phyloP scores from a whole-genome alignment of 1,140 invertebrate species.

The Caerostris darwini region DNA sequence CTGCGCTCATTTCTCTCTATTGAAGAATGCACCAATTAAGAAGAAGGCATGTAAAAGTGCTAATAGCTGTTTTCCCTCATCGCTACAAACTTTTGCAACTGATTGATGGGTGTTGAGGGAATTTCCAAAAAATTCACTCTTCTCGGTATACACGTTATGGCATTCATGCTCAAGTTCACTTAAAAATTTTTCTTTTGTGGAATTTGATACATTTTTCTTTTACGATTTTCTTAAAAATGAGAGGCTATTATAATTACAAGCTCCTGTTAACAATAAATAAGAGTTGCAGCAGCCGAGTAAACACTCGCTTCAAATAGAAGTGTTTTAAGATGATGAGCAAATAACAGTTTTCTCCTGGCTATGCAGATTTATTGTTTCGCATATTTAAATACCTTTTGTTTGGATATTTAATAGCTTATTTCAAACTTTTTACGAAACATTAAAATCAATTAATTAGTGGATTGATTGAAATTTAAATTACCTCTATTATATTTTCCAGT shows the following conservation, averaged over 20 bases:
- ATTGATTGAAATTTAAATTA: no score
- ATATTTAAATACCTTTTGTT: no score
- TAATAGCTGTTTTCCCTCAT: neutral
- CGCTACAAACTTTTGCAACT: neutral
- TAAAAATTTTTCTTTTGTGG: neutral
- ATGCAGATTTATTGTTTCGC: no score
- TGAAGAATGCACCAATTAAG: neutral
- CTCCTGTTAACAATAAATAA: neutral
- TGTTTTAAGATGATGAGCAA: neutral
- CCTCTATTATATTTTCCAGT: no score
- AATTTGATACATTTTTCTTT: neutral
- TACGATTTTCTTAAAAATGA: neutral
- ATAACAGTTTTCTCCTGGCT: neutral
- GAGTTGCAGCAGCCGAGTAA: neutral
- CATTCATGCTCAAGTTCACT: neutral
- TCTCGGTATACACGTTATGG: neutral
- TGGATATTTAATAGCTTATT: no score
- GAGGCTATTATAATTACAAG: neutral
- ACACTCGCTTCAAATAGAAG: neutral
- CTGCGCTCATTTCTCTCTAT: no score
- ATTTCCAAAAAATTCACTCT: neutral
- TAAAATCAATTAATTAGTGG: no score
- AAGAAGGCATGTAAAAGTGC: neutral
- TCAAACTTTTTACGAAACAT: no score
- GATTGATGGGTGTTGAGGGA: neutral